Base-by-base conservation (phyloP, 2,888 invertebrate species). In the Uloborus plumipes region DNA sequence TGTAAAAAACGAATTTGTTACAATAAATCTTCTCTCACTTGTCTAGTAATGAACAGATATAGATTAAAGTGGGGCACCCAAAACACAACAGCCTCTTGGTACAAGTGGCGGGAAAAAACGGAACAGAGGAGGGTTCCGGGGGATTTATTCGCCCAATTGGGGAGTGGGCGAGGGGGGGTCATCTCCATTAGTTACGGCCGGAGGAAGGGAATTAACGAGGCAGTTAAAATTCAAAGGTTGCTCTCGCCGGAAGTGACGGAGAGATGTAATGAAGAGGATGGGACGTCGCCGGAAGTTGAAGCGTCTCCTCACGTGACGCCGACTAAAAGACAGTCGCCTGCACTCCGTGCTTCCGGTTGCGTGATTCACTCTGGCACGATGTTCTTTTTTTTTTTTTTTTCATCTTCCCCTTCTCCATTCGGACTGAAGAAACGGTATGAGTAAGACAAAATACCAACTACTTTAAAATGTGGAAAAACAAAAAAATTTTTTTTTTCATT, bases 211-310 rank as follows among this genome's bases (percentile, higher is more conserved):
- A 82, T 82, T 82, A 82, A 82, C 81, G 72, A 82, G 81, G 81
- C 81, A 76, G 81, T 82, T 82, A 82, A 82, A 82, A 82, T 82
- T 82, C 81, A 82, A 82, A 82, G 75, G 81, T 70, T 74, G 81
- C 70, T 76, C 75, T 72, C 47, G 65, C 75, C 81, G 75, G 81
- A 76, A 76, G 76, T 75, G 50, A 76, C 66, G 75, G 81, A 76
- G 76, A 65, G 53, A 49, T 66, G 71, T 76, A 76, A 76, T 76
- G 76, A 76, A 75, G 81, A 71, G 81, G 75, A 75, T 72, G 76
- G 81, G 76, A 72, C 71, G 67, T 70, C 75, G 65, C 81, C 81
- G 81, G 76, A 76, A 76, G 81, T 71, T 65, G 66, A 82, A 72
- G 75, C 81, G 76, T 82, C 75, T 82, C 75, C 71, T 71, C 75